Conservation (phyloP, 2,113 vertebrate species). For the Scophthalmus maximus region DNA sequence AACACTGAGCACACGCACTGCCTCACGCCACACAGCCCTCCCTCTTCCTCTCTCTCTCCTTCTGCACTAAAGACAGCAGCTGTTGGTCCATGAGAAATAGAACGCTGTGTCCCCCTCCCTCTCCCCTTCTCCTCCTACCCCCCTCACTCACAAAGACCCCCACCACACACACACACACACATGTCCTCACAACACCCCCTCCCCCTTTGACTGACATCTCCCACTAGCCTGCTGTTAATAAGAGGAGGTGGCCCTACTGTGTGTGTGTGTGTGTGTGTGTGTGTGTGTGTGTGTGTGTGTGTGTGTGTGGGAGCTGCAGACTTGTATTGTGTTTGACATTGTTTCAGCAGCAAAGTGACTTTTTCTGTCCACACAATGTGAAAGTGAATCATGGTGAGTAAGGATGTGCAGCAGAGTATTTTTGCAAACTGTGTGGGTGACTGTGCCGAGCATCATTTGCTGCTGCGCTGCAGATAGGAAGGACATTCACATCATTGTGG, state of each 20-base stretch:
- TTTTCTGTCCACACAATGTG: constrained; percentile 60
- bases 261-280: constrained; percentile 36
- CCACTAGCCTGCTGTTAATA: constrained; percentile 74
- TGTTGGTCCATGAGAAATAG: constrained; percentile 83
- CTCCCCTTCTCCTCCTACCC: constrained; percentile 68
- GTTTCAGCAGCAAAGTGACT: constrained; percentile 66
- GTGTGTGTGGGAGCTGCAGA: constrained; percentile 37
- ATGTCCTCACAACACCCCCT: constrained; percentile 78
- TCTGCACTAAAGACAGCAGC: constrained; percentile 81
- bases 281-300: constrained; percentile 43
- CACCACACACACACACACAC: constrained; percentile 53
- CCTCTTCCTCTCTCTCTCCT: constrained; percentile 68
- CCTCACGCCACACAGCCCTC: constrained; percentile 79
- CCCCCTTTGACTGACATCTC: constrained; percentile 81
- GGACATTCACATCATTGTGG: constrained; percentile 57
- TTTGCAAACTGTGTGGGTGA: constrained; percentile 76
- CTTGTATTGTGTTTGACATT: constrained; percentile 72
- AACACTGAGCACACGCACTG: constrained; percentile 77
- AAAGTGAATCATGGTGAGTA: constrained; percentile 69
- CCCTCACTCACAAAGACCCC: constrained; percentile 77
- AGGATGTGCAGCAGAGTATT: constrained; percentile 68
- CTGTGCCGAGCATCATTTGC: constrained; percentile 51
- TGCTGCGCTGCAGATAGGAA: constrained; percentile 33
- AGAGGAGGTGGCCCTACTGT: constrained; percentile 52
- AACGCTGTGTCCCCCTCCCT: constrained; percentile 77